phyloP scores from a whole-genome alignment of 1,140 invertebrate genomes.

The Danaus plexippus region DNA sequence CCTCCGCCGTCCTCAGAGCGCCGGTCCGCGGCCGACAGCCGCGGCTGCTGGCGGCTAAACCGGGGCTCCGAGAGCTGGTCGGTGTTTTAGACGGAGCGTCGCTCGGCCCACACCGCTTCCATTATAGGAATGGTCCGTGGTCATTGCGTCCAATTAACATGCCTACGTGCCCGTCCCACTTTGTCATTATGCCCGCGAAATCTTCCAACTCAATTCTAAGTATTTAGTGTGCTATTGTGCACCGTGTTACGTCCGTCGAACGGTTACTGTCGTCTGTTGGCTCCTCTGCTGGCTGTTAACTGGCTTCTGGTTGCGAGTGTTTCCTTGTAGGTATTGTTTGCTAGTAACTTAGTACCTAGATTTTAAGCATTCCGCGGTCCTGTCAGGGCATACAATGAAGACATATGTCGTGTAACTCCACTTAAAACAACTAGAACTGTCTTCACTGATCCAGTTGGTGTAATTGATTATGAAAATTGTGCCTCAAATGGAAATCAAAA shows the following conservation, averaged over 20 bases:
- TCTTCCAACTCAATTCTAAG: slow-evolving; percentile 35
- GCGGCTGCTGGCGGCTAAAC: background rate
- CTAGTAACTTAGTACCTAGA: too few species aligned
- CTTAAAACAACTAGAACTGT: too few species aligned
- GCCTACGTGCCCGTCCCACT: slow-evolving; percentile 61
- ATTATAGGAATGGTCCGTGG: slow-evolving; percentile 55
- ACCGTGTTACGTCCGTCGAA: slow-evolving; percentile 11
- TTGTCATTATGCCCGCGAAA: slow-evolving; percentile 59
- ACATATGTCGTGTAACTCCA: too few species aligned
- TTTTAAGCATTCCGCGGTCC: too few species aligned
- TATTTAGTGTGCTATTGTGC: slow-evolving; percentile 10
- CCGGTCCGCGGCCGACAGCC: slow-evolving; percentile 1
- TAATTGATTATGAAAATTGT: too few species aligned
- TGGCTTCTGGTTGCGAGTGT: slow-evolving; percentile 15
- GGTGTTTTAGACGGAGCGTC: slow-evolving; percentile 52
- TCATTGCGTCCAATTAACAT: slow-evolving; percentile 63
- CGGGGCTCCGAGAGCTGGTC: slow-evolving; percentile 31
- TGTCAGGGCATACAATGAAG: too few species aligned
- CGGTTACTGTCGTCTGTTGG: slow-evolving; percentile 13
- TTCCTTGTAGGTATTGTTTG: slow-evolving; percentile 21
- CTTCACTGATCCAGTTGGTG: too few species aligned
- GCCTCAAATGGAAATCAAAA: too few species aligned
- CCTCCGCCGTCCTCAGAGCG: slow-evolving; percentile 16
- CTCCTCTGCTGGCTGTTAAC: slow-evolving; percentile 6
- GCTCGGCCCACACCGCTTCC: slow-evolving; percentile 53